Percentiles rank a stretch among this genome's conserved stretches.
Conservation (phyloP, 2,113 vertebrate genomes). For the Ursus arctos region DNA sequence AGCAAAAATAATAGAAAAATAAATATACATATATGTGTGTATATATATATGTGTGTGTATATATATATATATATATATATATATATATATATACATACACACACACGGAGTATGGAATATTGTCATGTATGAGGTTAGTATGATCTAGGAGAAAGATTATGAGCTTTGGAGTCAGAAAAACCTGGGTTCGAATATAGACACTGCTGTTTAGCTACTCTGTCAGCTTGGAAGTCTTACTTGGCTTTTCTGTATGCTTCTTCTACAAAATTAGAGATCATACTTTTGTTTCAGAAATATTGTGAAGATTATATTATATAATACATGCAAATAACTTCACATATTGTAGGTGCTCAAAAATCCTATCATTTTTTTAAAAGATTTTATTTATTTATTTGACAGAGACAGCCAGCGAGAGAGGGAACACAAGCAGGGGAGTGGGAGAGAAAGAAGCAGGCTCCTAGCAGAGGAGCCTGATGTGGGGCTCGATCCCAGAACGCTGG, state of each 20-base stretch:
- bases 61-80: background rate
- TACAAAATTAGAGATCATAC: background rate
- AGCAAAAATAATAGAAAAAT: background rate
- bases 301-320: background rate
- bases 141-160: background rate
- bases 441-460: too few relatives aligned
- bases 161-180: background rate
- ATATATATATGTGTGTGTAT: too few relatives aligned
- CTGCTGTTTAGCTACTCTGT: background rate
- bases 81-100: fast-evolving
- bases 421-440: too few relatives aligned
- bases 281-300: background rate
- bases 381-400: too few relatives aligned
- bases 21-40: background rate
- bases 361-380: background rate
- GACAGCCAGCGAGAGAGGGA: too few relatives aligned
- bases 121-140: background rate
- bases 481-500: too few relatives aligned
- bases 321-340: background rate
- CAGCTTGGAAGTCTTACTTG: background rate
- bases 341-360: background rate
- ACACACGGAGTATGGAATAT: background rate
- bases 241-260: background rate
- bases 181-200: background rate
- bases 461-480: too few relatives aligned